phyloP scores from a whole-genome alignment of 1,140 invertebrate genomes.

The Papilio glaucus region DNA sequence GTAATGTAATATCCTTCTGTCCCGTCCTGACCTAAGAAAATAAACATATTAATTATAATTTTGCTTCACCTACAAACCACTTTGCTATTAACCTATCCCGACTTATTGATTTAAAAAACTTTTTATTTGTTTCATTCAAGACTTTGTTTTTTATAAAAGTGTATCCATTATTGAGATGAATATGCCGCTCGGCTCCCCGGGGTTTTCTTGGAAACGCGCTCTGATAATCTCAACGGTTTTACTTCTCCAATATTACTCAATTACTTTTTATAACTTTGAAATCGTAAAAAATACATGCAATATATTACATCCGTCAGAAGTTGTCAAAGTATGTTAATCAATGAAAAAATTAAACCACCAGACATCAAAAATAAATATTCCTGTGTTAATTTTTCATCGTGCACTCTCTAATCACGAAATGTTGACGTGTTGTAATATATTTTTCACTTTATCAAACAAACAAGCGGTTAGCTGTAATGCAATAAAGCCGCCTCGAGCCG shows the following conservation, averaged over 20 bases:
- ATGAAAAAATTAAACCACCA: not conserved
- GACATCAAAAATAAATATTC: not conserved
- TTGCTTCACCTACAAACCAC: not conserved
- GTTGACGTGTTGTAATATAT: constrained; percentile 33
- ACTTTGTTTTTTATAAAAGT: constrained; percentile 21
- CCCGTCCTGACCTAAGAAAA: not conserved
- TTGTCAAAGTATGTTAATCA: not conserved
- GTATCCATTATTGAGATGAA: constrained; percentile 36
- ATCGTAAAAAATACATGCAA: no score
- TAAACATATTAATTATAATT: not conserved
- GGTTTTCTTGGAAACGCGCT: constrained; percentile 29
- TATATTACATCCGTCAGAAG: no score
- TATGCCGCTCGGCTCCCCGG: constrained; percentile 31
- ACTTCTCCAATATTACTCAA: no score
- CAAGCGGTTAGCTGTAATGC: constrained; percentile 61
- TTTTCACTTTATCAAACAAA: constrained; percentile 46
- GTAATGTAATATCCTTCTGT: constrained; percentile 41
- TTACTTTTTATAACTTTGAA: no score
- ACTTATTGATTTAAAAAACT: constrained; percentile 21
- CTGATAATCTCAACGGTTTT: constrained; percentile 27
- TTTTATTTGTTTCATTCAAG: constrained; percentile 28
- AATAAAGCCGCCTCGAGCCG: constrained; percentile 60
- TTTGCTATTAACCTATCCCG: not conserved
- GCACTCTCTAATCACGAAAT: not conserved
- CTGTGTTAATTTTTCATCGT: not conserved